Percentiles rank a stretch among this genome's conserved stretches.
Conservation (phyloP, 64 coral and sea anemone genomes). For the Montipora sp. region DNA sequence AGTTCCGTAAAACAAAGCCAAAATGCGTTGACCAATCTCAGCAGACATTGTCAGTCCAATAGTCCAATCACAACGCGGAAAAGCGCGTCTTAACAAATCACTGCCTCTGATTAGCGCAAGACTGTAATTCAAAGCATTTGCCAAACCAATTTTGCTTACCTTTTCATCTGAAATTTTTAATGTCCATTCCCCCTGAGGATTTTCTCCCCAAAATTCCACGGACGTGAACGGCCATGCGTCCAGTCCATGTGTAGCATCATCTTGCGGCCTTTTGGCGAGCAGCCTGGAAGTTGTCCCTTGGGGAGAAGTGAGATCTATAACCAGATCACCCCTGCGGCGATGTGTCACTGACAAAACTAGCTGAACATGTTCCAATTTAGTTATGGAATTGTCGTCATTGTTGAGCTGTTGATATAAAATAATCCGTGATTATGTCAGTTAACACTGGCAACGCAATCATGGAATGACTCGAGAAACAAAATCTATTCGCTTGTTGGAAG, state of each 20-base stretch:
- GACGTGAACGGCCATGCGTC: constrained; percentile 80
- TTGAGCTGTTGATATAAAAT: not conserved
- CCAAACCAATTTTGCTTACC: not conserved
- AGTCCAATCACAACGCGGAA: not conserved
- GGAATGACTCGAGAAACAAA: no score
- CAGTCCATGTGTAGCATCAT: constrained; percentile 57
- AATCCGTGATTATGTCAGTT: not conserved
- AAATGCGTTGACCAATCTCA: not conserved
- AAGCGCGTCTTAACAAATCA: not conserved
- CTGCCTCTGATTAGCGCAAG: no score
- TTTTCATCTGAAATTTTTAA: constrained; percentile 57
- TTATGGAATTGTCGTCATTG: constrained; percentile 24
- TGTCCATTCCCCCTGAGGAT: constrained; percentile 72
- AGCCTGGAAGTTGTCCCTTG: constrained; percentile 64
- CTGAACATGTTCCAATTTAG: constrained; percentile 77
- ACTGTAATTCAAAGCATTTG: no score
- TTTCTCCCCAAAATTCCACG: constrained; percentile 83
- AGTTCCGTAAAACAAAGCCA: not conserved
- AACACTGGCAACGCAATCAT: not conserved
- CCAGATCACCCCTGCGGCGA: constrained; percentile 70
- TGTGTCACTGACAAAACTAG: constrained; percentile 60
- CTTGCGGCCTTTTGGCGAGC: constrained; percentile 47
- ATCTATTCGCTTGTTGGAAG: no score
- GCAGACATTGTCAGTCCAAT: no score
- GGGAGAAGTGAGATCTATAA: constrained; percentile 71